phyloP scores from a whole-genome alignment of 23 tunicate genomes.

The Styela plicata region DNA sequence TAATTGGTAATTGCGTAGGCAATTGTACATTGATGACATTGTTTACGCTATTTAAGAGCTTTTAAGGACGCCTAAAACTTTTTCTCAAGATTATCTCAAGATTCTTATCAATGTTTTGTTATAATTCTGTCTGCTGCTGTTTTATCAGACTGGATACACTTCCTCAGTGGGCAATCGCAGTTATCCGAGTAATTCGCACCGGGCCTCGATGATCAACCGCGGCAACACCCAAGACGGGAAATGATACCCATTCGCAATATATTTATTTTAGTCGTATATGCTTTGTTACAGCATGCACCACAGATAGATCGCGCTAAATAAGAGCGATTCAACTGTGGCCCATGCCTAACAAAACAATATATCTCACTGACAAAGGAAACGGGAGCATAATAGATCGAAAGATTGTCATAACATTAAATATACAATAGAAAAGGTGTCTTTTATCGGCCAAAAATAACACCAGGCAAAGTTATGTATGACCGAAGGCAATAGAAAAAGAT shows the following conservation, averaged over 20 bases:
- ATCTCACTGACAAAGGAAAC: no score
- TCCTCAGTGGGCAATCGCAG: not conserved
- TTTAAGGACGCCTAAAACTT: not conserved
- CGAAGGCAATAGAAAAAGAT: no score
- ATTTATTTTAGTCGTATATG: no score
- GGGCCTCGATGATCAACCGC: not conserved
- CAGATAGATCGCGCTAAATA: no score
- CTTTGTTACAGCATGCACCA: no score
- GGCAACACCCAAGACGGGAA: not conserved
- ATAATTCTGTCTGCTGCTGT: not conserved
- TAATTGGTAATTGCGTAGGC: not conserved
- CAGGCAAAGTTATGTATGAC: not conserved
- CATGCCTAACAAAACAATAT: no score
- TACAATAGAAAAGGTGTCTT: not conserved
- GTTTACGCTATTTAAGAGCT: not conserved
- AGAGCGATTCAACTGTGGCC: no score
- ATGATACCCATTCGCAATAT: not conserved
- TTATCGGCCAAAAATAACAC: not conserved
- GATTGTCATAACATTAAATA: not conserved
- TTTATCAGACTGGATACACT: not conserved
- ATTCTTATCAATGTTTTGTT: not conserved
- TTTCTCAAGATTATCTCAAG: not conserved
- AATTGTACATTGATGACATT: not conserved
- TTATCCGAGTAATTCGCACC: not conserved
- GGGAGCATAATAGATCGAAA: not conserved